Evolutionary conservation across 53 echinoderm and acorn worm species (phyloP).

Genomic region (Patiria pectinifera): DNA sequence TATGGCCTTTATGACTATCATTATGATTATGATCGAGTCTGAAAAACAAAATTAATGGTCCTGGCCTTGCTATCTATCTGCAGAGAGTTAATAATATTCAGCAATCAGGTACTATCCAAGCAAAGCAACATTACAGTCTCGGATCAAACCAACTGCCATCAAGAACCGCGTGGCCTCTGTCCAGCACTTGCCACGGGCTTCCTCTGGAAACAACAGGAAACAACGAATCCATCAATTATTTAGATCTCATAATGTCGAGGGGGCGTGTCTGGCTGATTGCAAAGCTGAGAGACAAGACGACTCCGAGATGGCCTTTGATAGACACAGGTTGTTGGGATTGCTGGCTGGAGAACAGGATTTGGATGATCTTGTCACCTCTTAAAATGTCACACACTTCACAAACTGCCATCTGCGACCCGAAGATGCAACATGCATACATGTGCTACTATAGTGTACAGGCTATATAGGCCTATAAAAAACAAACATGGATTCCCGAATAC

Average conservation of each 20-base stretch:
- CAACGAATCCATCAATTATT: slow-evolving; percentile 50
- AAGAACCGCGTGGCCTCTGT: slow-evolving; percentile 4
- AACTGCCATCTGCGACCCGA: too few species aligned
- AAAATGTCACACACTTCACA: neutral
- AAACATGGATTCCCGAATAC: too few species aligned
- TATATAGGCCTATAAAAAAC: too few species aligned
- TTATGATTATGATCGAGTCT: neutral
- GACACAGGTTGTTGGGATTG: neutral
- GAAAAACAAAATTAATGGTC: neutral
- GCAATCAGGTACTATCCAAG: neutral
- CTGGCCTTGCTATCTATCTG: neutral
- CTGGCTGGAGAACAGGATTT: neutral
- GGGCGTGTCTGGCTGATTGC: slow-evolving; percentile 15
- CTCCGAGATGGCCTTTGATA: neutral
- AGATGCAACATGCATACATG: too few species aligned
- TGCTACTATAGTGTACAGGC: too few species aligned
- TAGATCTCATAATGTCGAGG: neutral
- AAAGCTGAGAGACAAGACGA: neutral
- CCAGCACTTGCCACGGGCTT: neutral
- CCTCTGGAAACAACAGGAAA: slow-evolving; percentile 60
- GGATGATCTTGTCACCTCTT: neutral
- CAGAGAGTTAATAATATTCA: neutral
- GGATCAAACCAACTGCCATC: neutral
- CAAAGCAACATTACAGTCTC: neutral
- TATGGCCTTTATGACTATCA: neutral